Conservation (phyloP, 1,140 invertebrate species). For the Bombus waltoni region DNA sequence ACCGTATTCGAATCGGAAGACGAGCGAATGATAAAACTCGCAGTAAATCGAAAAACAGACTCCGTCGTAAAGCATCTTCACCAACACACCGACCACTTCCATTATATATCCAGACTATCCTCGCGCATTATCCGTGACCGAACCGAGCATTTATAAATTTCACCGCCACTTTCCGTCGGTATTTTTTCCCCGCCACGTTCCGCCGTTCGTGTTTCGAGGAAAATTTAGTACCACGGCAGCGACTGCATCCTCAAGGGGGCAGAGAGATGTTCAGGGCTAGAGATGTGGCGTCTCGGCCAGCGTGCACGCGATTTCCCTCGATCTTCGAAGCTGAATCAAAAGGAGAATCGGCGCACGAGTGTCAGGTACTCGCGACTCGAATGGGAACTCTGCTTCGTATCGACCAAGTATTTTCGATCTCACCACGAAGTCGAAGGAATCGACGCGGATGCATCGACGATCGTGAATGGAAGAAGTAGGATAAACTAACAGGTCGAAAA, state of each 20-base stretch:
- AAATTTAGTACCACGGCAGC: background rate
- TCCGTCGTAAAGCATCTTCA: constrained; percentile 11
- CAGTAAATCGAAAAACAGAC: background rate
- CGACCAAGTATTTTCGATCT: constrained; percentile 6
- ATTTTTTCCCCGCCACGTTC: constrained; percentile 7
- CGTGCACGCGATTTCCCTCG: background rate
- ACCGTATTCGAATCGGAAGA: background rate
- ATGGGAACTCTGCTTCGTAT: constrained; percentile 21
- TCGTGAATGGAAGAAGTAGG: constrained; percentile 22
- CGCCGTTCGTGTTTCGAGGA: constrained; percentile 1
- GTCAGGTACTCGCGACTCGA: constrained; percentile 6
- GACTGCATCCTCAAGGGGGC: background rate
- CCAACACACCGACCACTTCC: too few relatives aligned
- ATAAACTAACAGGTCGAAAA: constrained; percentile 34
- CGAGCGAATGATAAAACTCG: background rate
- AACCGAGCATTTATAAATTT: constrained; percentile 37
- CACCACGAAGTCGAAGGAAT: background rate
- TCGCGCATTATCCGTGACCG: background rate
- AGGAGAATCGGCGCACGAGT: constrained; percentile 17
- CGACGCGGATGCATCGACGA: background rate
- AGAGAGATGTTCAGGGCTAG: background rate
- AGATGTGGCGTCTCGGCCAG: background rate
- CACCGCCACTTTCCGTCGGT: constrained; percentile 1
- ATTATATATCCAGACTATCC: background rate
- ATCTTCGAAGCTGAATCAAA: background rate